Conservation (phyloP, 2,113 vertebrate species). For the Carlito syrichta region DNA sequence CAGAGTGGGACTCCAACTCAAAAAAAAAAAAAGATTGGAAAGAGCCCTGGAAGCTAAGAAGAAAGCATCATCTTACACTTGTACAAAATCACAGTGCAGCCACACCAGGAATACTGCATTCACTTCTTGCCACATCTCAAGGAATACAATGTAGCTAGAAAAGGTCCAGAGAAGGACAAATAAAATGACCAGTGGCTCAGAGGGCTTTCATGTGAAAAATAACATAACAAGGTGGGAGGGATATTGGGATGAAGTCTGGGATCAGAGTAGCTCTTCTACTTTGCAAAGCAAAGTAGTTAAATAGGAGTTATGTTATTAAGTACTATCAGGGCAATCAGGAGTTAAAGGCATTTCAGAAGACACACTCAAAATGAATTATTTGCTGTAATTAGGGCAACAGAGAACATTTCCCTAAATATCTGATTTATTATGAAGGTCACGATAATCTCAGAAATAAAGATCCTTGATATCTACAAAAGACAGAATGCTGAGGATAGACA, state of each 20-base stretch:
- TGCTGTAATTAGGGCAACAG: background rate
- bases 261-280: background rate
- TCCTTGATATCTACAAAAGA: background rate
- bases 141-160: conserved; percentile 34
- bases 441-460: conserved; percentile 25
- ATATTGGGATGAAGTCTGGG: background rate
- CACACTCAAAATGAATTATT: conserved; percentile 29
- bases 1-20: too few relatives aligned
- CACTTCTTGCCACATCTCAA: conserved; percentile 48
- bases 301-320: background rate
- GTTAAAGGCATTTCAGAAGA: conserved; percentile 40
- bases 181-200: background rate
- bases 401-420: conserved; percentile 1
- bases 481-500: background rate
- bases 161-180: conserved; percentile 53
- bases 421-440: conserved; percentile 15
- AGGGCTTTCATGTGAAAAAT: conserved; percentile 23
- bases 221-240: background rate
- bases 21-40: too few relatives aligned
- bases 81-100: conserved; percentile 52
- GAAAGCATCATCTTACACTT: conserved; percentile 45
- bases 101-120: conserved; percentile 25
- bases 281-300: conserved; percentile 38
- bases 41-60: conserved; percentile 25
- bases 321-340: background rate